A percentile compares a stretch with the other conserved stretches of the same genome.
Evolutionary conservation across 2,888 invertebrate species (phyloP).

Genomic region (Dasysyrphus albostriatus): DNA sequence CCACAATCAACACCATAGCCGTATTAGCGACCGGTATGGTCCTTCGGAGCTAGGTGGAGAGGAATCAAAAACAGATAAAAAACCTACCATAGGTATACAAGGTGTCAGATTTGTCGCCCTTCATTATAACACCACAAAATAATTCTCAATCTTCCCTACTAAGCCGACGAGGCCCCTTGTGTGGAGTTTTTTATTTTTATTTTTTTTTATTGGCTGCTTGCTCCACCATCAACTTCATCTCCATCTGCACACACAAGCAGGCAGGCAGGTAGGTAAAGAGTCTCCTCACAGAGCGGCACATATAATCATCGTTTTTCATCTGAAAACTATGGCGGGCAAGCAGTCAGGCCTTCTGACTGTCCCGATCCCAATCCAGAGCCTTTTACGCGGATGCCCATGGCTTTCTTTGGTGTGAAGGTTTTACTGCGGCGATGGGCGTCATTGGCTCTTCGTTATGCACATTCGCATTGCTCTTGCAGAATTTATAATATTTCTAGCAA

Average conservation of each 20-base stretch:
- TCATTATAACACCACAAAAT: constrained; percentile 80
- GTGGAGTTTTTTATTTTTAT: constrained; percentile 3
- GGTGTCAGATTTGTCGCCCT: constrained; percentile 84
- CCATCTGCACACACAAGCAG: constrained; percentile 34
- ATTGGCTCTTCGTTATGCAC: constrained; percentile 74
- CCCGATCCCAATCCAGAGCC: constrained; percentile 19
- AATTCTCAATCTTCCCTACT: constrained; percentile 71
- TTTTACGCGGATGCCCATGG: constrained; percentile 70
- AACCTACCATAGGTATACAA: constrained; percentile 79
- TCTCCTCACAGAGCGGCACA: constrained; percentile 58
- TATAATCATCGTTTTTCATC: constrained; percentile 76
- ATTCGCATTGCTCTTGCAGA: constrained; percentile 66
- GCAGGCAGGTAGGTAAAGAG: constrained; percentile 8
- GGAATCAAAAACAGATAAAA: constrained; percentile 63
- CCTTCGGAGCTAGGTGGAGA: constrained; percentile 68
- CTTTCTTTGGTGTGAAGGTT: constrained; percentile 72
- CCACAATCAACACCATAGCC: constrained; percentile 57
- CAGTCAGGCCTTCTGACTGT: constrained; percentile 43
- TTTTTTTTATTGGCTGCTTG: constrained; percentile 19
- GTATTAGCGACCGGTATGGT: constrained; percentile 69
- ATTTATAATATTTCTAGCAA: constrained; percentile 76
- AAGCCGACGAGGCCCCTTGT: constrained; percentile 38
- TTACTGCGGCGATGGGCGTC: constrained; percentile 72
- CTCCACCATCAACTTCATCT: constrained; percentile 43
- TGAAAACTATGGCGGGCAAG: constrained; percentile 70